Conservation (phyloP, 1,140 invertebrate species). For the Chelonus insularis region DNA sequence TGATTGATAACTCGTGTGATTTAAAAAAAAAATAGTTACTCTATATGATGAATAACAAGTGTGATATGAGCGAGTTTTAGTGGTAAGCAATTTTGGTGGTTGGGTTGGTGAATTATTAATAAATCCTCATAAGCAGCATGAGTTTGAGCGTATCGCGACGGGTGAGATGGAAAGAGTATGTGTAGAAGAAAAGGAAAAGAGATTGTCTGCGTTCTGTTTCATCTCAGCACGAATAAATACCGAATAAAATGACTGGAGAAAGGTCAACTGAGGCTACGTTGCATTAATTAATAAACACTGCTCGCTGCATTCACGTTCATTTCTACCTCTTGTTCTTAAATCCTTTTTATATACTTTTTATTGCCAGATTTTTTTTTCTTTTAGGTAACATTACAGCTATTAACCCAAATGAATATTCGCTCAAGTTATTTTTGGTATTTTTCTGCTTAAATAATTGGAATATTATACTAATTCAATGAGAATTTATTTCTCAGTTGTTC, state of each 20-base stretch:
- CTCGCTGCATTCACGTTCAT: background rate
- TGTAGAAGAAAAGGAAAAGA: background rate
- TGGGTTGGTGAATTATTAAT: constrained; percentile 46
- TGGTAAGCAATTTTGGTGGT: constrained; percentile 1
- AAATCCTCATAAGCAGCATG: constrained; percentile 43
- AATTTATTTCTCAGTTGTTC: too few species aligned
- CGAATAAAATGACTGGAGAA: constrained; percentile 43
- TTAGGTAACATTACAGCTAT: background rate
- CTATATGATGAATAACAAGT: background rate
- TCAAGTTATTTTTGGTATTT: background rate
- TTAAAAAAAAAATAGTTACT: background rate
- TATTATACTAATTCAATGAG: too few species aligned
- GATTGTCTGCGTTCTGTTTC: constrained; percentile 21
- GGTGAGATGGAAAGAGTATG: too few species aligned
- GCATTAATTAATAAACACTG: constrained; percentile 39
- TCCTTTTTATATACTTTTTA: background rate
- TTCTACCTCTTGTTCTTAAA: background rate
- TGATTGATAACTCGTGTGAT: too few species aligned
- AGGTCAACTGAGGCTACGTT: constrained; percentile 39
- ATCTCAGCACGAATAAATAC: constrained; percentile 40
- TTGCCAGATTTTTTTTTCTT: background rate
- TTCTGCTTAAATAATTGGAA: background rate
- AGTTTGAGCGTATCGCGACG: too few species aligned
- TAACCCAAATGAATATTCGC: background rate
- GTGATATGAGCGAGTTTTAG: background rate